Evolutionary conservation across 2,797 vertebrate species (phyloP).

Genomic region (Xiphophorus birchmanni): DNA sequence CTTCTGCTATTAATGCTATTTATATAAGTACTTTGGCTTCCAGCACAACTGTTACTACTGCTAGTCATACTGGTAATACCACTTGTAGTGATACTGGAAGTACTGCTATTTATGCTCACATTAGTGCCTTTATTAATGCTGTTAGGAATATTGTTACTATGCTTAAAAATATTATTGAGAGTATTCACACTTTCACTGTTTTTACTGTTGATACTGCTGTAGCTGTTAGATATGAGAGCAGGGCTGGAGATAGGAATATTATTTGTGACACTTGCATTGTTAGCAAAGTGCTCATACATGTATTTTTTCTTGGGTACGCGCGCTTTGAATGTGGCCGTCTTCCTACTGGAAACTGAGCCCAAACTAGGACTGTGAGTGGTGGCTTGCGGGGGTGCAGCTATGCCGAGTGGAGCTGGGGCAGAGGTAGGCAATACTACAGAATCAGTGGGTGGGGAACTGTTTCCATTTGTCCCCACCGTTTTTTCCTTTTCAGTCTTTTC

Average conservation of each 20-base stretch:
- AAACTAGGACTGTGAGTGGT: constrained; percentile 69
- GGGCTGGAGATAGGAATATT: constrained; percentile 70
- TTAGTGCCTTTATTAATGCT: constrained; percentile 56
- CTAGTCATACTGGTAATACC: constrained; percentile 43
- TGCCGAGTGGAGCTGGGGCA: constrained; percentile 49
- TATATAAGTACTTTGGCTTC: constrained; percentile 61
- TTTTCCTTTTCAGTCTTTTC: constrained; percentile 65
- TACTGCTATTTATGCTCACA: constrained; percentile 41
- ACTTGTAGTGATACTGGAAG: constrained; percentile 47
- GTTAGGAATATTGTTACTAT: constrained; percentile 59
- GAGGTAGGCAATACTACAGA: constrained; percentile 65
- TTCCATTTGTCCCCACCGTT: constrained; percentile 58
- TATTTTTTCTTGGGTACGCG: constrained; percentile 88
- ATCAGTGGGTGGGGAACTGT: constrained; percentile 44
- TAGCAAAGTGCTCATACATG: constrained; percentile 83
- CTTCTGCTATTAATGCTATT: constrained; percentile 66
- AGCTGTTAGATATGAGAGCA: constrained; percentile 63
- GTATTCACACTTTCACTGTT: constrained; percentile 47
- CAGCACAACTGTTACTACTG: constrained; percentile 58
- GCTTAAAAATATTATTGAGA: constrained; percentile 54
- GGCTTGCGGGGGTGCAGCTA: constrained; percentile 41
- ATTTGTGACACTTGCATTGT: constrained; percentile 59
- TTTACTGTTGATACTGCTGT: constrained; percentile 62
- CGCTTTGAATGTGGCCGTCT: constrained; percentile 93
- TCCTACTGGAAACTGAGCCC: constrained; percentile 84